These are phyloP conservation scores for Xenus cinereus DNA, from an alignment of 2,113 vertebrate species.

Conservation along the genomic window DNA sequence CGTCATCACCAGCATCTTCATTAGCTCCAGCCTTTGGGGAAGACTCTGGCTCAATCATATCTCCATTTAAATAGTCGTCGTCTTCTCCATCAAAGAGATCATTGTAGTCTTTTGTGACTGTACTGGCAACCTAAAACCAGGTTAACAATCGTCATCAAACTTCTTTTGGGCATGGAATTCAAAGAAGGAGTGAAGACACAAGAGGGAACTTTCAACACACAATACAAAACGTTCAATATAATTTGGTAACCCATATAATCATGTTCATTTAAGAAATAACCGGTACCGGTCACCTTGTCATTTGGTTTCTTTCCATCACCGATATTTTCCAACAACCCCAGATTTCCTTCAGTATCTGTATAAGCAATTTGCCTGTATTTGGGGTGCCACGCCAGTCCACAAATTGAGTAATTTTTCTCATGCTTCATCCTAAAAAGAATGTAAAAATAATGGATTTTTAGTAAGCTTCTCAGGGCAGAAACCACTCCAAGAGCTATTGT, in stretches of 20 bases:
- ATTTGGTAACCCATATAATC: not conserved
- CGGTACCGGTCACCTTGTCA: conserved; percentile 64
- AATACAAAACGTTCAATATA: accelerated
- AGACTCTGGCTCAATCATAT: conserved; percentile 70
- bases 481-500: not conserved
- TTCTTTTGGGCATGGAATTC: not conserved
- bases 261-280: not conserved
- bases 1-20: conserved; percentile 77
- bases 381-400: conserved; percentile 90
- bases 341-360: conserved; percentile 90
- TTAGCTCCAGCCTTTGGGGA: conserved; percentile 67
- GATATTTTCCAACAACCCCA: conserved; percentile 87
- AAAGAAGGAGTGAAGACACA: not conserved
- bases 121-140: conserved; percentile 56
- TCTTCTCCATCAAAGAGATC: conserved; percentile 91
- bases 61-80: conserved; percentile 78
- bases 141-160: not conserved
- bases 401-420: conserved; percentile 89
- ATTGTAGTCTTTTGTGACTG: conserved; percentile 75
- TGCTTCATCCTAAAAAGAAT: conserved; percentile 85
- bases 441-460: not conserved
- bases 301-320: conserved; percentile 51
- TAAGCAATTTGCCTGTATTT: conserved; percentile 82
- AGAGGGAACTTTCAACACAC: not conserved
- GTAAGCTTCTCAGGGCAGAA: not conserved